Evolutionary conservation across 2,888 invertebrate genomes (phyloP), one percentile per base, ranked within the genome.

Genomic region (Apamea sordens): DNA sequence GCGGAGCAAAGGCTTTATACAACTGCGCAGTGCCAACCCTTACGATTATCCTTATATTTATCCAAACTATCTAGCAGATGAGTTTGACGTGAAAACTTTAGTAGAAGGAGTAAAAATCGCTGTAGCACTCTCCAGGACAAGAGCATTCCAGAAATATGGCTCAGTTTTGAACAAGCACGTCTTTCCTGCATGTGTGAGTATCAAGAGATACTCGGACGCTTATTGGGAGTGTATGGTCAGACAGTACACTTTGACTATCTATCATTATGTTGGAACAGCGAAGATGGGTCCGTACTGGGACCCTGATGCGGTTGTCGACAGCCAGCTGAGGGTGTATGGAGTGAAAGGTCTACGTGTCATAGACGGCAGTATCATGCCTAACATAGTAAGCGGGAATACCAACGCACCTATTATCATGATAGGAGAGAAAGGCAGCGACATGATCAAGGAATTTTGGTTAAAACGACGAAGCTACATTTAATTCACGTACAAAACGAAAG

Each of bases 241-340:
- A 18, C 97, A 98, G 64, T 98, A 98, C 86, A 98, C 98, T 0
- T 98, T 98, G 11, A 99, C 98, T 0, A 98, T 99, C 73, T 99
- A 99, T 90, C 98, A 98, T 95, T 98, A 98, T 0, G 98, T 98
- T 0, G 99, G 99, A 0, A 99, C 99, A 0, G 98, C 98, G 68
- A 99, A 98, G 92, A 99, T 99, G 99, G 99, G 99, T 0, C 98
- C 99, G 0, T 98, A 98, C 88, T 98, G 98, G 98, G 99, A 99
- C 91, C 97, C 97, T 24, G 98, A 98, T 10, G 98, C 98, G 0
- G 99, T 99, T 0, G 98, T 99, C 0, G 98, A 99, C 93, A 97
- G 98, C 3, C 98, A 98, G 90, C 94, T 98, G 13, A 96, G 98
- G 76, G 98, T 99, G 0, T 98, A 98, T 89, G 99, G 98, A 0